phyloP scores from a whole-genome alignment of 2,113 vertebrate genomes.

The Peromyscus californicus region DNA sequence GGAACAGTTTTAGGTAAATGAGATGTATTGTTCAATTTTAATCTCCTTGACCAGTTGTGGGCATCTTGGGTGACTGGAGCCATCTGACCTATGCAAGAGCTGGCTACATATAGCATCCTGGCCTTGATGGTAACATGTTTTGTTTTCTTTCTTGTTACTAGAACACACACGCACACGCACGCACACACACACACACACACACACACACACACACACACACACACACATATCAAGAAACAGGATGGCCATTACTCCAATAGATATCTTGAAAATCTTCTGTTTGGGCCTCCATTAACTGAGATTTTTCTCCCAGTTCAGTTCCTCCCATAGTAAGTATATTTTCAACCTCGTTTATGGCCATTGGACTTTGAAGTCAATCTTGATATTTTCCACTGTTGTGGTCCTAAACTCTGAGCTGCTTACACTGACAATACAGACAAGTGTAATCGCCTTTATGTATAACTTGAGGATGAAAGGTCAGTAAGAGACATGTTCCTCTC shows the following conservation, averaged over 20 bases:
- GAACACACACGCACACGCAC: neutral
- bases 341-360: neutral
- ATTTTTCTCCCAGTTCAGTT: neutral
- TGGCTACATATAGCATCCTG: rapidly evolving
- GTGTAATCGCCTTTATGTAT: slow-evolving; percentile 38
- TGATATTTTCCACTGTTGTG: slow-evolving; percentile 42
- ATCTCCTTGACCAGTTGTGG: neutral
- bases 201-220: neutral
- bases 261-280: neutral
- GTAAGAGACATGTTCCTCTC: slow-evolving; percentile 14
- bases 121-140: rapidly evolving
- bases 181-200: neutral
- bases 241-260: neutral
- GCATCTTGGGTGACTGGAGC: neutral
- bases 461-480: slow-evolving; percentile 67
- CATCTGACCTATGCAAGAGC: rapidly evolving
- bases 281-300: neutral
- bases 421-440: slow-evolving; percentile 9
- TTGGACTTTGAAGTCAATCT: slow-evolving; percentile 32
- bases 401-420: slow-evolving; percentile 2
- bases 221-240: neutral
- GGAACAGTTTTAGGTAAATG: neutral
- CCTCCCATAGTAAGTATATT: neutral
- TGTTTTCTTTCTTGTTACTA: neutral
- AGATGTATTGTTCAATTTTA: neutral